Percentiles rank a stretch among this genome's conserved stretches.
phyloP scores from a whole-genome alignment of 1,140 invertebrate genomes.

The Pogonomyrmex barbatus region DNA sequence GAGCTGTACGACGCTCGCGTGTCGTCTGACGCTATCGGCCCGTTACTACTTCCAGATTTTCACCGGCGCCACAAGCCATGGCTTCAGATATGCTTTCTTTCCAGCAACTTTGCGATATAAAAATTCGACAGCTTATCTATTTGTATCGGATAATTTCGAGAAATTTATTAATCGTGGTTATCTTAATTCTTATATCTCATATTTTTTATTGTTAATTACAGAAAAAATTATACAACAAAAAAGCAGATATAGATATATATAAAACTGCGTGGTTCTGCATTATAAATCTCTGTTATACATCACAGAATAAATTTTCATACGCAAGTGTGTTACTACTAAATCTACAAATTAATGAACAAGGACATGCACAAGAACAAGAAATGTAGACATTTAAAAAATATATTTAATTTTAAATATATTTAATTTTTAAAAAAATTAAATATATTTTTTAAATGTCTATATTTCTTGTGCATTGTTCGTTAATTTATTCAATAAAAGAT shows the following conservation, averaged over 20 bases:
- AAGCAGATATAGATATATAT: not conserved
- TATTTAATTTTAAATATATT: too few species aligned
- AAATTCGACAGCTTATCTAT: not conserved
- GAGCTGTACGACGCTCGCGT: not conserved
- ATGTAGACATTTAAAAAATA: too few species aligned
- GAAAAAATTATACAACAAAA: not conserved
- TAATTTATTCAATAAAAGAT: not conserved
- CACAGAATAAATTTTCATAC: too few species aligned
- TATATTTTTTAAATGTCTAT: not conserved
- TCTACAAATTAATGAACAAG: too few species aligned
- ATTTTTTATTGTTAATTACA: not conserved
- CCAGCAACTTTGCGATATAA: not conserved
- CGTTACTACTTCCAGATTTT: constrained; percentile 59
- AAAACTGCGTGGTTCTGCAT: too few species aligned
- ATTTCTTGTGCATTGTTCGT: not conserved
- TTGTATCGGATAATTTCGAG: not conserved
- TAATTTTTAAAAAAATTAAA: not conserved
- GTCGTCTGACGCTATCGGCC: constrained; percentile 41
- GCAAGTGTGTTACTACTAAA: too few species aligned
- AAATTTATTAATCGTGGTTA: not conserved
- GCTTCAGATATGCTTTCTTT: constrained; percentile 5
- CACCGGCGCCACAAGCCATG: not conserved
- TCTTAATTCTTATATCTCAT: not conserved
- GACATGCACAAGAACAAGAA: too few species aligned
- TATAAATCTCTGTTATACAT: too few species aligned